A percentile compares a stretch with the other conserved stretches of the same genome.
phyloP scores from a whole-genome alignment of 1,140 invertebrate species.

The Contarinia nasturtii region DNA sequence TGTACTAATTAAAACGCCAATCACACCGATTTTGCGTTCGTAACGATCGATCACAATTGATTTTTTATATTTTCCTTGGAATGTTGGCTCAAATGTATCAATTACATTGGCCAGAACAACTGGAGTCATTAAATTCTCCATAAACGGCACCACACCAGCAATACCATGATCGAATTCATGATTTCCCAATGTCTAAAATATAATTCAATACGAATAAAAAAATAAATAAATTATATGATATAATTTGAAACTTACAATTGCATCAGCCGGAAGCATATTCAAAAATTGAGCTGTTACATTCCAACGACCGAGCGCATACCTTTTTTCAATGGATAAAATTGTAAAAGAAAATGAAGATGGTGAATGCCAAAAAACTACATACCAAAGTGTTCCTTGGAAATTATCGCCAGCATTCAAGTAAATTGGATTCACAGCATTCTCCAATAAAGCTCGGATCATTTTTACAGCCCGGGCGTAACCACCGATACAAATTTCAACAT shows the following conservation, averaged over 20 bases:
- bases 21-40: slow-evolving; percentile 53
- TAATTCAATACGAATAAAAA: neutral
- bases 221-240: neutral
- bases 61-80: slow-evolving; percentile 37
- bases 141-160: slow-evolving; percentile 50
- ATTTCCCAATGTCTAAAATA: slow-evolving; percentile 76
- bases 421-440: slow-evolving; percentile 36
- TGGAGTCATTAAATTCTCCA: slow-evolving; percentile 38
- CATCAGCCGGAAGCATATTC: slow-evolving; percentile 56
- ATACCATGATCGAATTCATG: slow-evolving; percentile 76
- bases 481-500: slow-evolving; percentile 35
- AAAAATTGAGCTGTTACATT: slow-evolving; percentile 54
- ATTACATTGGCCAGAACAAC: slow-evolving; percentile 64
- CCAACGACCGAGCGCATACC: slow-evolving; percentile 50
- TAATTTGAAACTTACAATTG: slow-evolving; percentile 41
- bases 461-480: slow-evolving; percentile 49
- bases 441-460: slow-evolving; percentile 29
- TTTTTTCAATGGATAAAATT: too few species aligned
- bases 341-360: too few species aligned
- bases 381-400: slow-evolving; percentile 74
- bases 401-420: slow-evolving; percentile 69
- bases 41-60: slow-evolving; percentile 34
- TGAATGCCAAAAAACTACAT: too few species aligned
- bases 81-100: slow-evolving; percentile 40
- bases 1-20: slow-evolving; percentile 53